Evolutionary conservation across 2,888 invertebrate genomes (phyloP).

Genomic region (Platynereis dumerilii): DNA sequence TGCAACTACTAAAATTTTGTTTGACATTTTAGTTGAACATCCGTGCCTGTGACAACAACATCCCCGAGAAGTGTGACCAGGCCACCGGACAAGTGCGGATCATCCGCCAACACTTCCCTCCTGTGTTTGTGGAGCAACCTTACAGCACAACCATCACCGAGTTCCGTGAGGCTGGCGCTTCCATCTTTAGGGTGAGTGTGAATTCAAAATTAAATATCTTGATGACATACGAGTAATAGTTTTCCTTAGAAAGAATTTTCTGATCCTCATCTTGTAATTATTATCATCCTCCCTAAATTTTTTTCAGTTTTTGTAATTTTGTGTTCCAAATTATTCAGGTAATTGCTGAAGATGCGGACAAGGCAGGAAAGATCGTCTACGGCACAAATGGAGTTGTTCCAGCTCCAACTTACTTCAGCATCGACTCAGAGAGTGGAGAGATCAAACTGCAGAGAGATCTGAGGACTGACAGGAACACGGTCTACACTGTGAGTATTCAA

Average conservation of each 20-base stretch:
- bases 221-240: too few species aligned
- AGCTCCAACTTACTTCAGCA: slow-evolving; percentile 44
- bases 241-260: too few species aligned
- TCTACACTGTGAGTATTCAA: slow-evolving; percentile 43
- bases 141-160: slow-evolving; percentile 45
- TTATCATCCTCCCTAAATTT: too few species aligned
- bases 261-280: too few species aligned
- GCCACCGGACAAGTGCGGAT: slow-evolving; percentile 33
- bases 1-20: too few species aligned
- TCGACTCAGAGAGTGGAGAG: slow-evolving; percentile 42
- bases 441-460: slow-evolving; percentile 43
- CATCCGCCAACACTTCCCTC: slow-evolving; percentile 31
- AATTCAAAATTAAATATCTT: not conserved
- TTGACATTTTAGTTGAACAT: slow-evolving; percentile 33
- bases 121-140: slow-evolving; percentile 37
- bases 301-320: too few species aligned
- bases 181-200: slow-evolving; percentile 30
- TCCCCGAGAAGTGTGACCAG: slow-evolving; percentile 36
- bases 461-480: slow-evolving; percentile 39
- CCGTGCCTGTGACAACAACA: slow-evolving; percentile 39
- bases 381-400: slow-evolving; percentile 35
- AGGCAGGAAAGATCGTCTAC: slow-evolving; percentile 33
- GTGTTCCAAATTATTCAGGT: too few species aligned
- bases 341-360: slow-evolving; percentile 30
- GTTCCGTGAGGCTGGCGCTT: slow-evolving; percentile 32